Evolutionary conservation across 2,113 vertebrate species (phyloP).

Genomic region (Aptenodytes forsteri): DNA sequence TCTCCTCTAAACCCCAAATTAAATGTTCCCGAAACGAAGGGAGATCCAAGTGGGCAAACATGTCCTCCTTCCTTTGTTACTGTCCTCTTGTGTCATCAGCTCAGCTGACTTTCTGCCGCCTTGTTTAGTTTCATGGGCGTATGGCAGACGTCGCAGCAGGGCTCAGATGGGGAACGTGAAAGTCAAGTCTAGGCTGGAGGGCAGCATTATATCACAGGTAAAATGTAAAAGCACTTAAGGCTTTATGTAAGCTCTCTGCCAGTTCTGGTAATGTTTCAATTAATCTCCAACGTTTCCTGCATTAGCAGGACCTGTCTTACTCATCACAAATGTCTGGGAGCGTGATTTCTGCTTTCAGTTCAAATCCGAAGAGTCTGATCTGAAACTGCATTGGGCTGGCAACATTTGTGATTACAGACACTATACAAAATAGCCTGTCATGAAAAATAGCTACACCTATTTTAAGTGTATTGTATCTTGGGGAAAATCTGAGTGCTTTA

Average conservation of each 20-base stretch:
- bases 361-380: background rate
- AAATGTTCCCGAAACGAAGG: background rate
- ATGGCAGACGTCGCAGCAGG: rapidly evolving
- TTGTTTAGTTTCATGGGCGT: background rate
- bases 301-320: background rate
- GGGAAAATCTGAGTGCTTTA: background rate
- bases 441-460: background rate
- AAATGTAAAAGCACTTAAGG: background rate
- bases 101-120: background rate
- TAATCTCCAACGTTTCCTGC: background rate
- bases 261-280: background rate
- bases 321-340: background rate
- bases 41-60: background rate
- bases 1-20: background rate
- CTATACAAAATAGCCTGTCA: background rate
- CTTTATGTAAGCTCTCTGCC: background rate
- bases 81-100: background rate
- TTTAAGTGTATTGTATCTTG: background rate
- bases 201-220: background rate
- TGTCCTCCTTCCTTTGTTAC: background rate
- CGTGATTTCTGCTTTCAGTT: background rate
- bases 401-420: background rate
- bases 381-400: background rate
- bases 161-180: rapidly evolving
- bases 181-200: background rate